Evolutionary conservation across 2,888 invertebrate species (phyloP), one percentile per base, ranked within the genome.

Genomic region (Eilema caniola): DNA sequence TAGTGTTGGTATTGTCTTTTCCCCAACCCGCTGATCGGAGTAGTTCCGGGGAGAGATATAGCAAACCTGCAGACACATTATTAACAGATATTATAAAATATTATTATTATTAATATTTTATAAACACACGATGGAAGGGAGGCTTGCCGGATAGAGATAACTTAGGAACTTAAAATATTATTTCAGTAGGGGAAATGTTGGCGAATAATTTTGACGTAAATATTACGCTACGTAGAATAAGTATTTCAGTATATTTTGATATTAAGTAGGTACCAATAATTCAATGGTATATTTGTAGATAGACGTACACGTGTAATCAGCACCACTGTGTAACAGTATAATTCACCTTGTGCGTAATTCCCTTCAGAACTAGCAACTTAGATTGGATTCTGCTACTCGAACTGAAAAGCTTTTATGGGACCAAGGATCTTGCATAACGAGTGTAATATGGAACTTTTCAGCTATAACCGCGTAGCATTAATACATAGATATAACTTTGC

Each of bases 11-110:
- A 24, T 87, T 82, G 57, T 90, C 90, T 65, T 88, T 86, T 56
- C 93, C 92, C 95, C 95, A 95, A 4, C 94, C 95, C 11, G 89
- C 88, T 80, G 80, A 97, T 88, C 84, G 93, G 3, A 98, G 94
- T 8, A 98, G 93, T 90, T 98, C 98, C 1, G 98, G 98, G 0
- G 98, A 97, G 75, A 97, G 95, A 92, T 98, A 98, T 11, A 98
- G 93, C 41, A 98, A 92, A 87, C 96, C 98, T 98, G 74, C 3
- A 71, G 41, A 53, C 62, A 41, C 11, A 69, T 12, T 25, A n/a
- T 24, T 2, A 2, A 31, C n/a, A n/a, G n/a, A n/a, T n/a, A n/a
- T n/a, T n/a, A n/a, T n/a, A n/a, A n/a, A n/a, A n/a, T n/a, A n/a
- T n/a, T n/a, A n/a, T n/a, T n/a, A n/a, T n/a, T n/a, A n/a, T n/a